A percentile compares a stretch with the other conserved stretches of the same genome.
Evolutionary conservation across 1,140 invertebrate species (phyloP).

Genomic region (Ceratoteleas bidentatus): DNA sequence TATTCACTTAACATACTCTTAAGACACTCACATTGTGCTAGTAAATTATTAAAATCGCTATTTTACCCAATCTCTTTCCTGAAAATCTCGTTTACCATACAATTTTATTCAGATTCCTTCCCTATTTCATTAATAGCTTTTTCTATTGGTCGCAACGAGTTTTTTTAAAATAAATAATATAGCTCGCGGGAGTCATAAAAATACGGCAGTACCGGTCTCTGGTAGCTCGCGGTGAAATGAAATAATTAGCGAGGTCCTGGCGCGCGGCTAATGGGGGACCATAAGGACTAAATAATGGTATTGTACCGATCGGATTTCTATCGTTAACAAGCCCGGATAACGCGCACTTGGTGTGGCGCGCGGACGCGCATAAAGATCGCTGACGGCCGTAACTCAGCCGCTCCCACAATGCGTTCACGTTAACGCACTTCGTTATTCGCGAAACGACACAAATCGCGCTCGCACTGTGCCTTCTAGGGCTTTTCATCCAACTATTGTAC

Average conservation of each 20-base stretch:
- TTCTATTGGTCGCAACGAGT: constrained; percentile 30
- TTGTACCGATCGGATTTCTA: constrained; percentile 79
- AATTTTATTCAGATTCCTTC: constrained; percentile 7
- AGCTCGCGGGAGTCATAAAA: constrained; percentile 28
- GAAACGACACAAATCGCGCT: constrained; percentile 63
- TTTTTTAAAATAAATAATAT: constrained; percentile 43
- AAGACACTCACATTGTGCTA: too few species aligned
- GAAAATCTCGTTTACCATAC: constrained; percentile 20
- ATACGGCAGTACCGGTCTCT: constrained; percentile 39
- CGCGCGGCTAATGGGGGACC: constrained; percentile 70
- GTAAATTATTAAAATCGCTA: too few species aligned
- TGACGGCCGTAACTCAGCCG: constrained; percentile 73
- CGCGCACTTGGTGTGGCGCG: constrained; percentile 47
- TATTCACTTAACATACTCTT: too few species aligned
- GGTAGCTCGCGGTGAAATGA: constrained; percentile 71
- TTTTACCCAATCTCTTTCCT: too few species aligned
- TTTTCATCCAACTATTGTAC: constrained; percentile 58
- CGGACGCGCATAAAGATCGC: constrained; percentile 74
- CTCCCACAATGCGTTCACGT: constrained; percentile 75
- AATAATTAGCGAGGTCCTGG: constrained; percentile 75
- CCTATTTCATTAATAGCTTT: constrained; percentile 12
- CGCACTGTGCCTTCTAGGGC: constrained; percentile 61
- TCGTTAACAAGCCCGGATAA: constrained; percentile 77
- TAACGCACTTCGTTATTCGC: constrained; percentile 75
- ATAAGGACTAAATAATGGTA: constrained; percentile 79